Conservation (phyloP, 2,888 invertebrate species). For the Aporophyla lueneburgensis region DNA sequence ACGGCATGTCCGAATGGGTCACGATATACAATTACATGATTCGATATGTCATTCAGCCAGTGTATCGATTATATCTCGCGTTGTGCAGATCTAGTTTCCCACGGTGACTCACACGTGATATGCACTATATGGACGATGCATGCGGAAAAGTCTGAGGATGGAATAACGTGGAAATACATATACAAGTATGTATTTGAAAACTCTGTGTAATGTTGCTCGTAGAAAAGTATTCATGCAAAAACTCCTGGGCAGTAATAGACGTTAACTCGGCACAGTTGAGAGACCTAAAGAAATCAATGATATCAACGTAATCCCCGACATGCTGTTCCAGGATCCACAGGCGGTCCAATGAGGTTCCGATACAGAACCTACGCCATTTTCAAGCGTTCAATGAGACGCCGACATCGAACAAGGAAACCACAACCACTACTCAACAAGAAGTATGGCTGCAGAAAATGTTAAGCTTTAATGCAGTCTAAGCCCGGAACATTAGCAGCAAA, state of each 20-base stretch:
- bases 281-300: neutral
- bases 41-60: slow-evolving; percentile 76
- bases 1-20: slow-evolving; percentile 71
- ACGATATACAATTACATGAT: slow-evolving; percentile 75
- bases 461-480: neutral
- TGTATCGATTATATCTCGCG: slow-evolving; percentile 75
- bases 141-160: slow-evolving; percentile 51
- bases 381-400: neutral
- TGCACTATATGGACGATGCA: slow-evolving; percentile 41
- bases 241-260: neutral
- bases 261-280: neutral
- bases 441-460: slow-evolving; percentile 10
- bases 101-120: slow-evolving; percentile 70
- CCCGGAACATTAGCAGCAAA: slow-evolving; percentile 19
- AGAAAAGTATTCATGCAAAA: neutral
- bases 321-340: neutral
- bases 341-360: slow-evolving; percentile 11
- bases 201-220: neutral
- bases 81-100: slow-evolving; percentile 75
- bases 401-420: slow-evolving; percentile 15
- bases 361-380: slow-evolving; percentile 22
- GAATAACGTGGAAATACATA: slow-evolving; percentile 27
- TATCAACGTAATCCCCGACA: neutral
- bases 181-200: slow-evolving; percentile 31
- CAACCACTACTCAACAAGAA: slow-evolving; percentile 4